Percentiles rank a stretch among this genome's conserved stretches.
phyloP scores from a whole-genome alignment of 2,888 invertebrate genomes.

The Ophion slaviceki region DNA sequence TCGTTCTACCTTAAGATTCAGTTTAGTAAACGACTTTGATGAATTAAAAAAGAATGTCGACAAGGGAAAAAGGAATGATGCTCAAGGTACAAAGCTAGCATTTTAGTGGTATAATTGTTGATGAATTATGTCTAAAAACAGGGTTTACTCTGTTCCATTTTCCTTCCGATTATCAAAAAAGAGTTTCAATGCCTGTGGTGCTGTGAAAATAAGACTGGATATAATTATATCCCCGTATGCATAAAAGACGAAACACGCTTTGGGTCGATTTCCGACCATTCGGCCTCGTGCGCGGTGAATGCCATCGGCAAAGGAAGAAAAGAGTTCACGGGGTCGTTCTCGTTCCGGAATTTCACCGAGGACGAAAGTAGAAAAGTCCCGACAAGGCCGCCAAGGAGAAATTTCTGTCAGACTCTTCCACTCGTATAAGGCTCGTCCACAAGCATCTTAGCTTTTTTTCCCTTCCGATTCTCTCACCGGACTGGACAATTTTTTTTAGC shows the following conservation, averaged over 20 bases:
- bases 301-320: conserved; percentile 50
- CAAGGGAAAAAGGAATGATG: no score
- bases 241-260: conserved; percentile 10
- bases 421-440: conserved; percentile 32
- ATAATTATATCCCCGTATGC: neutral
- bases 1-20: no score
- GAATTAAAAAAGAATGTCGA: no score
- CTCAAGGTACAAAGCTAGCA: no score
- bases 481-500: neutral
- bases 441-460: conserved; percentile 14
- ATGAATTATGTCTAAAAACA: no score
- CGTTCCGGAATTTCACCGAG: conserved; percentile 73
- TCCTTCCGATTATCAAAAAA: no score
- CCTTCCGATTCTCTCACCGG: neutral
- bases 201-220: no score
- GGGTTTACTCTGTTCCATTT: no score
- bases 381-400: conserved; percentile 76
- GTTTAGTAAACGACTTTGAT: no score
- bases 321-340: conserved; percentile 76
- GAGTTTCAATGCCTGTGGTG: no score
- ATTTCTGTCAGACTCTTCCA: conserved; percentile 67
- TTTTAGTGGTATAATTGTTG: no score
- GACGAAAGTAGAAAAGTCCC: conserved; percentile 67
- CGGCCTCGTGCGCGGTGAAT: neutral
- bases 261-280: conserved; percentile 50